Percentiles rank a stretch among this genome's conserved stretches.
Conservation (phyloP, 2,888 invertebrate genomes). For the Himalopsyche anomala region DNA sequence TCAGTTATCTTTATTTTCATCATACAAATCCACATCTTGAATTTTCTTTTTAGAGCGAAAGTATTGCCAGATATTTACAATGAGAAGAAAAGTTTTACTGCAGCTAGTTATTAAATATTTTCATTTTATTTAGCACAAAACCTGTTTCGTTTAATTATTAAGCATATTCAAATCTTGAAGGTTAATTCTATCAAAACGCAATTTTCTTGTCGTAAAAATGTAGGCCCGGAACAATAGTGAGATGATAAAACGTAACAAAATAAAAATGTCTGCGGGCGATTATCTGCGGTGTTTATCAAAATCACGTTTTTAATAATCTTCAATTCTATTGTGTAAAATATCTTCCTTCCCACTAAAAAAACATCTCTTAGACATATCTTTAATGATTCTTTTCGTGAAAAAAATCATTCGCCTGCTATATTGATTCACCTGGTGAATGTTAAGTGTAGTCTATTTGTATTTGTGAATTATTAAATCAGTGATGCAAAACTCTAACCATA, state of each 20-base stretch:
- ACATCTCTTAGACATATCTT: not conserved
- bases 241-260: not conserved
- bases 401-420: not conserved
- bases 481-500: not conserved
- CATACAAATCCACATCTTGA: too few relatives aligned
- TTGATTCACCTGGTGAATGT: constrained; percentile 11
- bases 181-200: constrained; percentile 5
- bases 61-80: too few relatives aligned
- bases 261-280: not conserved
- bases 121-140: too few relatives aligned
- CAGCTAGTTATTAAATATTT: too few relatives aligned
- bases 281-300: constrained; percentile 22
- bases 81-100: too few relatives aligned
- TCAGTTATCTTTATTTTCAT: too few relatives aligned
- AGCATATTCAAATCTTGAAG: not conserved
- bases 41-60: too few relatives aligned
- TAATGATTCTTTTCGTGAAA: not conserved
- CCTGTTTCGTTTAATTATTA: too few relatives aligned
- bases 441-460: constrained; percentile 6
- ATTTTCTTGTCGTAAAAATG: constrained; percentile 28
- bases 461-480: constrained; percentile 4
- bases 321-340: constrained; percentile 23
- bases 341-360: constrained; percentile 5
- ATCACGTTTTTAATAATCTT: constrained; percentile 36
- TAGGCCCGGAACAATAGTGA: not conserved